Conservation (phyloP, 1,140 invertebrate species). For the Brachionus rotundiformis region DNA sequence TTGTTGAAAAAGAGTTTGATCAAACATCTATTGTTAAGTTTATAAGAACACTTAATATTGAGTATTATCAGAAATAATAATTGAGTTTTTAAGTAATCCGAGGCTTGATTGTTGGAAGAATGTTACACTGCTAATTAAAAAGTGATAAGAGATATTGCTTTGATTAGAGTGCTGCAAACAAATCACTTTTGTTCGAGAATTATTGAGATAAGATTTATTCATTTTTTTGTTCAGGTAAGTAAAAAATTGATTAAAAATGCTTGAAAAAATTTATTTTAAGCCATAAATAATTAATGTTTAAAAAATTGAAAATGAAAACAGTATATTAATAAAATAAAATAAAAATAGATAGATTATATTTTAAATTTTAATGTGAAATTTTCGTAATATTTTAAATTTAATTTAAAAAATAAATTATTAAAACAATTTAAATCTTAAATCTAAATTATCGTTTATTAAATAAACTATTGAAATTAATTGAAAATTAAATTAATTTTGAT, state of each 20-base stretch:
- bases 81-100: too few relatives aligned
- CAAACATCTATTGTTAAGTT: not conserved
- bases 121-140: not conserved
- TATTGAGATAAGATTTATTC: not conserved
- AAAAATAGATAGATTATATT: slow-evolving; percentile 17
- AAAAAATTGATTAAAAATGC: slow-evolving; percentile 4
- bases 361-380: not conserved
- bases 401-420: slow-evolving; percentile 39
- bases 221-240: not conserved
- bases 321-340: slow-evolving; percentile 10
- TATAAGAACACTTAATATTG: too few relatives aligned
- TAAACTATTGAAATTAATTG: slow-evolving; percentile 17
- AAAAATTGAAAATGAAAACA: not conserved
- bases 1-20: not conserved
- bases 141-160: not conserved
- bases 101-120: too few relatives aligned
- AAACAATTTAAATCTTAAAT: slow-evolving; percentile 14
- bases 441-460: not conserved
- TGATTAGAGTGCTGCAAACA: not conserved
- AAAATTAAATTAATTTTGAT: slow-evolving; percentile 9
- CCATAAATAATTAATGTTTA: slow-evolving; percentile 23
- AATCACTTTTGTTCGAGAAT: not conserved
- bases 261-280: slow-evolving; percentile 8
- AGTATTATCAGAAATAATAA: too few relatives aligned
- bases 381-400: not conserved